These are phyloP conservation scores for Spizella passerina DNA, from an alignment of 2,797 vertebrate species.

Conservation along the genomic window DNA sequence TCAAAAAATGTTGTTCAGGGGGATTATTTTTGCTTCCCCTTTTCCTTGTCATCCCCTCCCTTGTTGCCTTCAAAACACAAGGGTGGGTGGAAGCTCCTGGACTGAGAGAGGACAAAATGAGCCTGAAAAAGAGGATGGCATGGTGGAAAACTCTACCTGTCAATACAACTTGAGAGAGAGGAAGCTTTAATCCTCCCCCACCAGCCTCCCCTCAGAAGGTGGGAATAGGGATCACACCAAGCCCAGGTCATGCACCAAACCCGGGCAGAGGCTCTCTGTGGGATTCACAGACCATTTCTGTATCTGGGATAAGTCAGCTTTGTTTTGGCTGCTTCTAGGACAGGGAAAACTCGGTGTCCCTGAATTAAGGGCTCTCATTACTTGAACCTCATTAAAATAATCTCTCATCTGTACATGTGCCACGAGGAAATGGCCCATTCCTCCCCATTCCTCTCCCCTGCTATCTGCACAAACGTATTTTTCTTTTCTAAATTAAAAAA, in stretches of 20 bases:
- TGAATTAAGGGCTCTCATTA: conserved; percentile 28
- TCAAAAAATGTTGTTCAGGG: background rate
- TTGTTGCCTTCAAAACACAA: background rate
- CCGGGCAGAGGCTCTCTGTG: background rate
- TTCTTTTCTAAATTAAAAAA: conserved; percentile 51
- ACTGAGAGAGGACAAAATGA: background rate
- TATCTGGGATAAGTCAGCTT: conserved; percentile 25
- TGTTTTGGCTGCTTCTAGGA: conserved; percentile 36
- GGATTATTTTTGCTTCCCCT: background rate
- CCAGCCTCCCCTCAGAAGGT: background rate
- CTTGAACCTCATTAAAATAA: conserved; percentile 57
- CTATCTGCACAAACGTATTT: background rate
- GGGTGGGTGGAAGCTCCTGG: background rate
- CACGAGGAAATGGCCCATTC: background rate
- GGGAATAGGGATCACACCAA: background rate
- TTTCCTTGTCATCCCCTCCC: background rate
- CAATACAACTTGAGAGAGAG: background rate
- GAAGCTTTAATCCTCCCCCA: background rate
- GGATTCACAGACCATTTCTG: background rate
- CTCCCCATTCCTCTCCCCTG: background rate
- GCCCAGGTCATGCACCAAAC: rapidly evolving
- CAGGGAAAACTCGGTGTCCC: background rate
- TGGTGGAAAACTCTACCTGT: background rate
- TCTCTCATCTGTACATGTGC: conserved; percentile 25
- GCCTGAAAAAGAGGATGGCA: background rate